Evolutionary conservation across 2,113 vertebrate genomes (phyloP).

Genomic region (Heptranchias perlo): DNA sequence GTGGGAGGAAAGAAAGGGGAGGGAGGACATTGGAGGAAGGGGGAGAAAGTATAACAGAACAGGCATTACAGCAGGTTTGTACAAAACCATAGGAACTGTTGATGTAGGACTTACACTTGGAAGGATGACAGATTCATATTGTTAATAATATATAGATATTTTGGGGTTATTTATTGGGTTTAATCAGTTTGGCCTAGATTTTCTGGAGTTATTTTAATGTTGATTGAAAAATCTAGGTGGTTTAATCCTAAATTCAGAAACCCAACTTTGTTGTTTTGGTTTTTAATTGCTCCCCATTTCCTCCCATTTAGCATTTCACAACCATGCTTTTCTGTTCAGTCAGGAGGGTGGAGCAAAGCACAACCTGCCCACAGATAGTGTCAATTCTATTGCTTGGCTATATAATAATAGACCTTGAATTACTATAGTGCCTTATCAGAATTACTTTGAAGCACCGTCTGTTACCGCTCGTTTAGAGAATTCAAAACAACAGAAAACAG

Average conservation of each 20-base stretch:
- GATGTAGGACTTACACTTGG: neutral
- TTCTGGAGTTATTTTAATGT: neutral
- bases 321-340: neutral
- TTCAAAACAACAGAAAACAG: neutral
- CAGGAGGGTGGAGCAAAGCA: neutral
- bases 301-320: neutral
- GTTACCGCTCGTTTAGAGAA: neutral
- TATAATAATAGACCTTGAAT: neutral
- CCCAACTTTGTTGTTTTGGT: neutral
- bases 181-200: neutral
- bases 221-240: neutral
- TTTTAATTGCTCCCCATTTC: neutral
- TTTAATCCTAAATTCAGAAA: neutral
- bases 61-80: neutral
- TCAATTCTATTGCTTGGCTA: neutral
- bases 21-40: neutral
- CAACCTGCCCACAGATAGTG: neutral
- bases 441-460: neutral
- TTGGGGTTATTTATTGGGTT: neutral
- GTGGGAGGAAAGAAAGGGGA: neutral
- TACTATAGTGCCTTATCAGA: neutral
- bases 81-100: neutral
- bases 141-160: neutral
- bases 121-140: neutral
- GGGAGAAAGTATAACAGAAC: neutral